phyloP scores from a whole-genome alignment of 2,113 vertebrate genomes.

The Lipophrys pholis region DNA sequence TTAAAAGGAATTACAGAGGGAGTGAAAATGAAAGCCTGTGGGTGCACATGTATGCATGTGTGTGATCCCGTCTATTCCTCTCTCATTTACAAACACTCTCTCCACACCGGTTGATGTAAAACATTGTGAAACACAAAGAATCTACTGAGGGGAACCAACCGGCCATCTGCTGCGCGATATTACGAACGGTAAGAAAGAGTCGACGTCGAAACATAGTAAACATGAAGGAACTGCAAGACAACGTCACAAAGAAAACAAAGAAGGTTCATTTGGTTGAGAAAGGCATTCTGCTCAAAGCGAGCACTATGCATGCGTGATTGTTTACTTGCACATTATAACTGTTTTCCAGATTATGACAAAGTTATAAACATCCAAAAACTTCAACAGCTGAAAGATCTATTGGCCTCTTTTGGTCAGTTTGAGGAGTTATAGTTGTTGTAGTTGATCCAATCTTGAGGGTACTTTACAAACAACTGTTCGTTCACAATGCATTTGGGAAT shows the following conservation, averaged over 20 bases:
- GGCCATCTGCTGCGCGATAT: slow-evolving; percentile 39
- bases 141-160: slow-evolving; percentile 6
- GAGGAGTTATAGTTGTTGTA: no score
- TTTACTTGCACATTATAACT: no score
- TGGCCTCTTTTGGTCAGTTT: no score
- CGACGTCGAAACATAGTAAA: no score
- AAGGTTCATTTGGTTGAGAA: neutral
- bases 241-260: neutral
- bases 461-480: no score
- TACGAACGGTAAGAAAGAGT: neutral
- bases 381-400: no score
- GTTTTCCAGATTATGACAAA: no score
- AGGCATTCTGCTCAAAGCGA: neutral
- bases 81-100: slow-evolving; percentile 10
- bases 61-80: slow-evolving; percentile 8
- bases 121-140: slow-evolving; percentile 26
- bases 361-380: no score
- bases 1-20: slow-evolving; percentile 62
- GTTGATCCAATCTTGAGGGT: no score
- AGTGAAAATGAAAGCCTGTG: slow-evolving; percentile 51
- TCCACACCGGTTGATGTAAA: slow-evolving; percentile 19
- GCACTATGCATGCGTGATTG: no score
- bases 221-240: neutral
- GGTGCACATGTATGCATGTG: slow-evolving; percentile 9
- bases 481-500: no score